A percentile compares a stretch with the other conserved stretches of the same genome.
These are phyloP conservation scores for Heterodera schachtii DNA, from an alignment of 1,140 invertebrate genomes.

Conservation along the genomic window DNA sequence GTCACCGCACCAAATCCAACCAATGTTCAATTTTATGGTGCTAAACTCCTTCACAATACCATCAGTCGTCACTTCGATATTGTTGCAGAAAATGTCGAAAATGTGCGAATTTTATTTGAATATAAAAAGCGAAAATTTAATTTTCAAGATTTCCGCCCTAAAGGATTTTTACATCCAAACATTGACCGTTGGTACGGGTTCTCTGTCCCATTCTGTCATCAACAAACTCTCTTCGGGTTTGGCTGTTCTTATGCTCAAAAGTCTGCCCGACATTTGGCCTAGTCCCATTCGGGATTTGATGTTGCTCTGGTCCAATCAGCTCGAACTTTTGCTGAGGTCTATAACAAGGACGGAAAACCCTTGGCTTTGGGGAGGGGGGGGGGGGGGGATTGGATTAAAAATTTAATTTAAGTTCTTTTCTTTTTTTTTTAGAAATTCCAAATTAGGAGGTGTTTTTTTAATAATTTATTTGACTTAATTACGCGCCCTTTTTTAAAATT, in stretches of 20 bases:
- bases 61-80: slow-evolving; percentile 16
- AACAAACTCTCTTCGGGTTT: slow-evolving; percentile 30
- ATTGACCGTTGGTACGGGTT: slow-evolving; percentile 13
- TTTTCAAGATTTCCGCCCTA: slow-evolving; percentile 1
- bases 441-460: too few species aligned
- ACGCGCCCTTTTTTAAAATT: too few species aligned
- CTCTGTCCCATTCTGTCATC: slow-evolving; percentile 27
- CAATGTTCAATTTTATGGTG: slow-evolving; percentile 35
- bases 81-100: slow-evolving; percentile 22
- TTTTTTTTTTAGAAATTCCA: too few species aligned
- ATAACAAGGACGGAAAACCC: neutral
- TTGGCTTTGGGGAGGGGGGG: too few species aligned
- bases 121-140: neutral
- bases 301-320: slow-evolving; percentile 22
- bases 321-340: slow-evolving; percentile 27
- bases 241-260: slow-evolving; percentile 29
- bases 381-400: neutral
- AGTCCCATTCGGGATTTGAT: slow-evolving; percentile 21
- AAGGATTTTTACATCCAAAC: slow-evolving; percentile 26
- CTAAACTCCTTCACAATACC: slow-evolving; percentile 8
- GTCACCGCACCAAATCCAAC: slow-evolving; percentile 1
- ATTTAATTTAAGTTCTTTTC: neutral
- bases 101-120: slow-evolving; percentile 11
- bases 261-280: slow-evolving; percentile 31
- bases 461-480: too few species aligned